These are phyloP conservation scores for Trilocha varians DNA, from an alignment of 2,888 invertebrate genomes.

Conservation along the genomic window DNA sequence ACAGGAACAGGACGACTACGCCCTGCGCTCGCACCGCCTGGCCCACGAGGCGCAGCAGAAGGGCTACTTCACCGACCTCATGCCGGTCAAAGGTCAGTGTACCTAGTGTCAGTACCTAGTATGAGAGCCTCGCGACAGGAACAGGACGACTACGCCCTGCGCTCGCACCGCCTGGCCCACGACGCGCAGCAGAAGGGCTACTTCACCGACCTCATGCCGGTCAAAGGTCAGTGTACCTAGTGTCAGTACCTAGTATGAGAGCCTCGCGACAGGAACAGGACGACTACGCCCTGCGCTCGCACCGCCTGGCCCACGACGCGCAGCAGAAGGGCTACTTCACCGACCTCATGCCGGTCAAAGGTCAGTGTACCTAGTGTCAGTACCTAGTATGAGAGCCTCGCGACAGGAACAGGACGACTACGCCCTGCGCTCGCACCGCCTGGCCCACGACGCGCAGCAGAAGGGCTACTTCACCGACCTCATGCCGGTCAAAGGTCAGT, in stretches of 20 bases:
- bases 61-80: constrained; percentile 91
- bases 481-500: constrained; percentile 87
- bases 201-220: constrained; percentile 90
- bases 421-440: constrained; percentile 90
- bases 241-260: too few relatives aligned
- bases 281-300: constrained; percentile 93
- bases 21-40: constrained; percentile 89
- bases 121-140: constrained; percentile 87
- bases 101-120: too few relatives aligned
- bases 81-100: constrained; percentile 89
- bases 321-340: constrained; percentile 89
- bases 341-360: constrained; percentile 90
- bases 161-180: constrained; percentile 91
- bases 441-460: constrained; percentile 88
- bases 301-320: constrained; percentile 89
- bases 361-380: too few relatives aligned
- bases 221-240: too few relatives aligned
- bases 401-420: constrained; percentile 96
- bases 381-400: too few relatives aligned
- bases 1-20: constrained; percentile 95
- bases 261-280: constrained; percentile 93
- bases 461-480: constrained; percentile 93
- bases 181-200: constrained; percentile 90
- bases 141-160: constrained; percentile 95
- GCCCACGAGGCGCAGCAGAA: constrained; percentile 90